These are phyloP conservation scores for Amphipyra tragopoginis DNA, from an alignment of 2,888 invertebrate genomes.

Conservation along the genomic window DNA sequence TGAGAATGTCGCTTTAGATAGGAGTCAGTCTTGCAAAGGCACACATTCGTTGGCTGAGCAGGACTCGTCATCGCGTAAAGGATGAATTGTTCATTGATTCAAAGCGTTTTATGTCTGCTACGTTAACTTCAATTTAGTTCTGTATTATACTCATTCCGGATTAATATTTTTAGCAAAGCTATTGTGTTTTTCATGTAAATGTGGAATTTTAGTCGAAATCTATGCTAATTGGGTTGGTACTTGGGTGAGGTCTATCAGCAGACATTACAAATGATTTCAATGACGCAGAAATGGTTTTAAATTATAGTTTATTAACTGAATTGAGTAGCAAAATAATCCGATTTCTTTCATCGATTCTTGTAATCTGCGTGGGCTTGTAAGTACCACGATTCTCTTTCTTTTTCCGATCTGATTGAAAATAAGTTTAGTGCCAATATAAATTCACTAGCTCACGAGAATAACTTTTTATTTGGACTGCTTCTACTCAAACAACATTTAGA, in stretches of 20 bases:
- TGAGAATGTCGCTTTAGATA: constrained; percentile 52
- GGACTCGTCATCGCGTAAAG: constrained; percentile 46
- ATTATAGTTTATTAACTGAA: not conserved
- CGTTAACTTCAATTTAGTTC: constrained; percentile 39
- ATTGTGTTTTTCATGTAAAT: no score
- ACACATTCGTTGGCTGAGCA: constrained; percentile 50
- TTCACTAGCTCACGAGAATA: constrained; percentile 19
- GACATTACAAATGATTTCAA: not conserved
- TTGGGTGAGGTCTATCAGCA: no score
- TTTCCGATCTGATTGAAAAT: constrained; percentile 19
- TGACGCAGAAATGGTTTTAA: not conserved
- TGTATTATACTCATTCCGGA: not conserved
- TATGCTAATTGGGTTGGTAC: not conserved
- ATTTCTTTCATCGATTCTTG: constrained; percentile 1
- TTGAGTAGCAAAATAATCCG: constrained; percentile 1
- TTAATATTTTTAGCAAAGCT: constrained; percentile 7
- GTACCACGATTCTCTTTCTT: constrained; percentile 1
- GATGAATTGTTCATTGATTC: constrained; percentile 55
- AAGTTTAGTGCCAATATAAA: constrained; percentile 28
- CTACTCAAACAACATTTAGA: constrained; percentile 33
- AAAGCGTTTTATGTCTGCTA: constrained; percentile 41
- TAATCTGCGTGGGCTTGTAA: not conserved
- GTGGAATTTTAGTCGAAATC: no score
- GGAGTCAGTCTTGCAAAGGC: constrained; percentile 44
- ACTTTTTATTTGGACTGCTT: constrained; percentile 27